Conservation (phyloP, 2,888 invertebrate genomes). For the Heteromurus nitidus region DNA sequence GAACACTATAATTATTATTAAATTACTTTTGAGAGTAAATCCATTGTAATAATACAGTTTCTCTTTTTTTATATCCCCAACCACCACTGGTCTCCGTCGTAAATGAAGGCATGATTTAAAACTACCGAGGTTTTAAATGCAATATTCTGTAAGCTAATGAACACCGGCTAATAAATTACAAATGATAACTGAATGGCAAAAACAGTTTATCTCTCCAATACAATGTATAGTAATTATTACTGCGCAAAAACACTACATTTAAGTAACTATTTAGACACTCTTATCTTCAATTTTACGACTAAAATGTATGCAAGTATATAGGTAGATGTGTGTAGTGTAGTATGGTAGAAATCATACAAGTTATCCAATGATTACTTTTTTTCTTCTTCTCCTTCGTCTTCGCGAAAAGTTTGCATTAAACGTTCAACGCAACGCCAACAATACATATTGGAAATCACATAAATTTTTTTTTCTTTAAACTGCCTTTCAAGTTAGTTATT, state of each 20-base stretch:
- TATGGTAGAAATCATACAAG: constrained; percentile 1
- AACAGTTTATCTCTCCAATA: too few species aligned
- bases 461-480: constrained; percentile 43
- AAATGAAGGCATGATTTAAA: constrained; percentile 56
- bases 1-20: constrained; percentile 40
- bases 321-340: too few species aligned
- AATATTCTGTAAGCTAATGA: constrained; percentile 59
- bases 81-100: too few species aligned
- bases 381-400: constrained; percentile 26
- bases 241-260: background rate
- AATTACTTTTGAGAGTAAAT: constrained; percentile 45
- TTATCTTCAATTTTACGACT: too few species aligned
- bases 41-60: constrained; percentile 33
- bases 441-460: constrained; percentile 56
- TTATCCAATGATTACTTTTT: background rate
- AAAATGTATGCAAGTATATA: too few species aligned
- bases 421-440: constrained; percentile 64
- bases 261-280: too few species aligned
- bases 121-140: constrained; percentile 36
- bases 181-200: constrained; percentile 10
- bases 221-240: too few species aligned
- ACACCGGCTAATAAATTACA: constrained; percentile 48
- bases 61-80: too few species aligned
- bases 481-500: constrained; percentile 30
- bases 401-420: constrained; percentile 56